phyloP scores from a whole-genome alignment of 2,888 invertebrate species.

The Brenthis hecate region DNA sequence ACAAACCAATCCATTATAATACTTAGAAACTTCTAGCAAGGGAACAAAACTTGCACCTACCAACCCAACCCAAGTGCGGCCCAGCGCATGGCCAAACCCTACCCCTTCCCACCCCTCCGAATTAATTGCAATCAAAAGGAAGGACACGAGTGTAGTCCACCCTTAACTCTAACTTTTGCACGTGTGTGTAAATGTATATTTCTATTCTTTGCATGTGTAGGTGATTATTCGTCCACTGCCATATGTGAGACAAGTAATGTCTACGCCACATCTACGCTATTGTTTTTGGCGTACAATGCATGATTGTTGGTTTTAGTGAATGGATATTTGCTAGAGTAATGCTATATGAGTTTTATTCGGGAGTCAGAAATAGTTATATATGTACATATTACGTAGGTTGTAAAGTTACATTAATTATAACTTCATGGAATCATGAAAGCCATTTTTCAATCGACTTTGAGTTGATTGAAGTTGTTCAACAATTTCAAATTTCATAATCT shows the following conservation, averaged over 20 bases:
- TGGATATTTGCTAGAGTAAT: constrained; percentile 3
- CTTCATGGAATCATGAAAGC: too few species aligned
- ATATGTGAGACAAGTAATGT: constrained; percentile 35
- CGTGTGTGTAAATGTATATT: constrained; percentile 68
- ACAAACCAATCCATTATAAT: constrained; percentile 36
- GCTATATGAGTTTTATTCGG: constrained; percentile 17
- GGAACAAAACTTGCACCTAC: constrained; percentile 56
- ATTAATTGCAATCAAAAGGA: constrained; percentile 83
- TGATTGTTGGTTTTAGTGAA: constrained; percentile 23
- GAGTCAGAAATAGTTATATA: neutral
- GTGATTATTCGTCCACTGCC: constrained; percentile 38
- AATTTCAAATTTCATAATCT: too few species aligned
- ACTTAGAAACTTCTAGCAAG: constrained; percentile 52
- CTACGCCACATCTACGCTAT: constrained; percentile 32
- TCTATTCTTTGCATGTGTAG: constrained; percentile 67
- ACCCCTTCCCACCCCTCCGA: constrained; percentile 61
- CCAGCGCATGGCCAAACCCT: constrained; percentile 76
- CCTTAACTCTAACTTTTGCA: constrained; percentile 66
- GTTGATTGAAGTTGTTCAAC: too few species aligned
- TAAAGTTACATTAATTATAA: too few species aligned
- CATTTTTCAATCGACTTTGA: too few species aligned
- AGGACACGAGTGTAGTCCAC: constrained; percentile 81
- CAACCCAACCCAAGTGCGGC: constrained; percentile 66
- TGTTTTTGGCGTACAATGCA: constrained; percentile 39
- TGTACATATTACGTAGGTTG: too few species aligned